A percentile compares a stretch with the other conserved stretches of the same genome.
phyloP scores from a whole-genome alignment of 2,888 invertebrate species.

The Alcis repandata region DNA sequence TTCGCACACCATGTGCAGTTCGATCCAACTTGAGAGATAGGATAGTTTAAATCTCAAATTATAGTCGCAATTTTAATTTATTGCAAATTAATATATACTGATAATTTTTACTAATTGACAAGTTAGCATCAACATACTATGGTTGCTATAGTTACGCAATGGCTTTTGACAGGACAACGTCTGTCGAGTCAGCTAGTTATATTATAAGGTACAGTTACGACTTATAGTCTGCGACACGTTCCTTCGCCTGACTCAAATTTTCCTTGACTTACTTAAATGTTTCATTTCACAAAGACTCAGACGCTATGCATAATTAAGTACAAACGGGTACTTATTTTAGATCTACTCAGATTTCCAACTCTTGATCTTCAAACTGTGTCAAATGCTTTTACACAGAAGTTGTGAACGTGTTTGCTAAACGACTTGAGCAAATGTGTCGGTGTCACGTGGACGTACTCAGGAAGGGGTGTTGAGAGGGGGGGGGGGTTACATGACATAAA shows the following conservation, averaged over 20 bases:
- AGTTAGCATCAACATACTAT: no score
- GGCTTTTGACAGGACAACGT: no score
- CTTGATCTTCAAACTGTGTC: slow-evolving; percentile 28
- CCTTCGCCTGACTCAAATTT: neutral
- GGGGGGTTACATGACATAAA: neutral
- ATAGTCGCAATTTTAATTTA: no score
- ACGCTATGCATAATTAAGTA: slow-evolving; percentile 18
- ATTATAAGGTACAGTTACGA: no score
- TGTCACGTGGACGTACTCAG: slow-evolving; percentile 22
- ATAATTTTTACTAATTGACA: no score
- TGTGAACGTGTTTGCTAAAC: slow-evolving; percentile 28
- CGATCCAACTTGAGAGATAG: no score
- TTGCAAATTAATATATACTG: no score
- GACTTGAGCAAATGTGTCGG: slow-evolving; percentile 16
- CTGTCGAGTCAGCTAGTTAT: no score
- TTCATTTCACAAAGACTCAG: slow-evolving; percentile 11
- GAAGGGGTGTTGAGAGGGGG: neutral
- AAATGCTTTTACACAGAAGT: slow-evolving; percentile 24
- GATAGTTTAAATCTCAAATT: no score
- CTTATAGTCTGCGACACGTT: no score
- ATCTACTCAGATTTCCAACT: slow-evolving; percentile 10
- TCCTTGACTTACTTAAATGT: slow-evolving; percentile 1
- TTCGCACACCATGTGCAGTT: no score
- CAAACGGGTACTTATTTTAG: slow-evolving; percentile 13
- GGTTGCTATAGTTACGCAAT: no score